Evolutionary conservation across 2,888 invertebrate genomes (phyloP).

Genomic region (Metalampra italica): DNA sequence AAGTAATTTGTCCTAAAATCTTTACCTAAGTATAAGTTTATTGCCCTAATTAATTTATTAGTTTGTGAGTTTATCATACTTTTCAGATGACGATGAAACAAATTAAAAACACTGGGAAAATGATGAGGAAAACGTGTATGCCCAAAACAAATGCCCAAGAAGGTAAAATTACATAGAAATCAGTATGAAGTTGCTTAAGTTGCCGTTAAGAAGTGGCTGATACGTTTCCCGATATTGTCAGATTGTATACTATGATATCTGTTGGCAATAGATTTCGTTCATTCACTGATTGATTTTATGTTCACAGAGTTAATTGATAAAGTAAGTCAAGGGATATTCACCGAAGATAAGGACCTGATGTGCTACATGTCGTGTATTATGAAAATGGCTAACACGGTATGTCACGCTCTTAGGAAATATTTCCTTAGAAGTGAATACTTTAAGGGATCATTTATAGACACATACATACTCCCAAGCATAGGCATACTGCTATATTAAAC

Average conservation of each 20-base stretch:
- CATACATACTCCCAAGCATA: too few relatives aligned
- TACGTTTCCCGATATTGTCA: too few relatives aligned
- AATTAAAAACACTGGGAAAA: slow-evolving; percentile 78
- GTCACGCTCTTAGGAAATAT: slow-evolving; percentile 12
- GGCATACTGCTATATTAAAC: too few relatives aligned
- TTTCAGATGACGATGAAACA: slow-evolving; percentile 80
- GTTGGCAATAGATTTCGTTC: too few relatives aligned
- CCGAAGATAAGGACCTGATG: slow-evolving; percentile 67
- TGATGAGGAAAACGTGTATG: slow-evolving; percentile 81
- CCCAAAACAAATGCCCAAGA: slow-evolving; percentile 79
- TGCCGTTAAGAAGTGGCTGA: too few relatives aligned
- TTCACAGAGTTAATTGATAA: slow-evolving; percentile 56
- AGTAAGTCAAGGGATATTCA: slow-evolving; percentile 54
- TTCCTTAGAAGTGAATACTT: too few relatives aligned
- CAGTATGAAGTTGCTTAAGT: slow-evolving; percentile 12
- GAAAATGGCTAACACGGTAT: slow-evolving; percentile 71
- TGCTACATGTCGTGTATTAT: slow-evolving; percentile 72
- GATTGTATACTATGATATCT: too few relatives aligned
- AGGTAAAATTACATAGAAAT: slow-evolving; percentile 56
- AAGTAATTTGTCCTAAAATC: too few relatives aligned
- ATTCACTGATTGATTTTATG: background rate
- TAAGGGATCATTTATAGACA: too few relatives aligned
- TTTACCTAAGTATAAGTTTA: too few relatives aligned
- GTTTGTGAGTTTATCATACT: too few relatives aligned
- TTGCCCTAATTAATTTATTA: too few relatives aligned